A percentile compares a stretch with the other conserved stretches of the same genome.
Conservation (phyloP, 2,797 vertebrate genomes). For the Champsocephalus esox region DNA sequence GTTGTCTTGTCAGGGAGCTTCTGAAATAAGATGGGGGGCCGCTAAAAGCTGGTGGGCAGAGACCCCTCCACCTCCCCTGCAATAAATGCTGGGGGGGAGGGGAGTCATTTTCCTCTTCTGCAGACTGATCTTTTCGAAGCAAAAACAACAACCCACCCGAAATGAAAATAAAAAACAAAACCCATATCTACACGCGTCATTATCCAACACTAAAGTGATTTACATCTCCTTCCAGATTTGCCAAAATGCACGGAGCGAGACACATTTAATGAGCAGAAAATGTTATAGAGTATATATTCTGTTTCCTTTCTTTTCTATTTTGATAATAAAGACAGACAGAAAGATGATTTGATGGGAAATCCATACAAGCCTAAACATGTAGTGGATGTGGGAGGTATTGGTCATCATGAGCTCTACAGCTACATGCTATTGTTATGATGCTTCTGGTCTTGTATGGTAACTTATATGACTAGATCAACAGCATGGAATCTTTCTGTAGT, state of each 20-base stretch:
- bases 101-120: slow-evolving; percentile 63
- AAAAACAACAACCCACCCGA: slow-evolving; percentile 64
- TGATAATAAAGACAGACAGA: slow-evolving; percentile 41
- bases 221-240: slow-evolving; percentile 85
- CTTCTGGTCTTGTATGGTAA: slow-evolving; percentile 87
- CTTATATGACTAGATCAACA: slow-evolving; percentile 82
- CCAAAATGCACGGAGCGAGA: slow-evolving; percentile 77
- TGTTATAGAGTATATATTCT: slow-evolving; percentile 50
- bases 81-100: slow-evolving; percentile 48
- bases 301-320: slow-evolving; percentile 47
- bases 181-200: slow-evolving; percentile 58
- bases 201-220: slow-evolving; percentile 79
- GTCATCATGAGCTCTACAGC: slow-evolving; percentile 75
- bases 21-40: slow-evolving; percentile 67
- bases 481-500: slow-evolving; percentile 87
- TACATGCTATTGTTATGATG: slow-evolving; percentile 81
- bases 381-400: slow-evolving; percentile 64
- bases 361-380: slow-evolving; percentile 77
- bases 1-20: slow-evolving; percentile 65
- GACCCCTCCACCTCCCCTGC: slow-evolving; percentile 71
- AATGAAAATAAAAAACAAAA: slow-evolving; percentile 48
- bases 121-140: slow-evolving; percentile 74
- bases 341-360: slow-evolving; percentile 68
- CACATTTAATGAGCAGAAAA: slow-evolving; percentile 59
- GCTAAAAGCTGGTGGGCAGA: slow-evolving; percentile 82